These are phyloP conservation scores for Heliconius hortense DNA, from an alignment of 2,888 invertebrate species.

Conservation along the genomic window DNA sequence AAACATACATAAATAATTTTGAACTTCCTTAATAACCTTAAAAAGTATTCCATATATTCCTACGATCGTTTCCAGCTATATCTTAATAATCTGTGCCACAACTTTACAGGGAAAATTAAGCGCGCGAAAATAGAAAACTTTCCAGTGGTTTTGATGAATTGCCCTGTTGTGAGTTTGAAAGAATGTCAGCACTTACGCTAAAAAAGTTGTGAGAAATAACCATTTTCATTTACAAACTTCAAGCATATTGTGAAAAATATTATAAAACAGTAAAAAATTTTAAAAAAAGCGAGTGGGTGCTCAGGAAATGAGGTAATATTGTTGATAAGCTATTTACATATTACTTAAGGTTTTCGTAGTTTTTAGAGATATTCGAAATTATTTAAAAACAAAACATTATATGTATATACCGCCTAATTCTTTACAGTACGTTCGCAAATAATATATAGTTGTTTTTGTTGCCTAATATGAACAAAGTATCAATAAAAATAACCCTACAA, in stretches of 20 bases:
- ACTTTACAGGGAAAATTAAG: constrained; percentile 60
- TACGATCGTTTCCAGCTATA: constrained; percentile 23
- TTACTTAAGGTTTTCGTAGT: not conserved
- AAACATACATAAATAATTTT: not conserved
- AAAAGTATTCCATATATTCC: not conserved
- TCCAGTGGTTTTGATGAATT: constrained; percentile 65
- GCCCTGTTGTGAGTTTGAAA: constrained; percentile 61
- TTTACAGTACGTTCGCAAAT: not conserved
- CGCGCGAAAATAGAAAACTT: constrained; percentile 60
- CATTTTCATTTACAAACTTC: constrained; percentile 37
- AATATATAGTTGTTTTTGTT: not conserved
- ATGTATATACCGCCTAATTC: not conserved
- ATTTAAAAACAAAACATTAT: too few relatives aligned
- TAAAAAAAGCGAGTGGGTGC: not conserved
- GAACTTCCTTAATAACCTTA: not conserved
- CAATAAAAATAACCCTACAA: constrained; percentile 6
- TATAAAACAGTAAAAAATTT: constrained; percentile 29
- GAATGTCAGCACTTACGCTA: constrained; percentile 45
- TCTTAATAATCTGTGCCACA: constrained; percentile 40
- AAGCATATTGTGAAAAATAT: constrained; percentile 34
- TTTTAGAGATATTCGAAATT: not conserved
- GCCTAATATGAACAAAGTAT: not conserved
- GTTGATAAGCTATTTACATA: not conserved
- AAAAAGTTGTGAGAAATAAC: constrained; percentile 39
- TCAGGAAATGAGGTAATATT: not conserved